These are phyloP conservation scores for Pachypsylla venusta DNA, from an alignment of 1,140 invertebrate genomes.

Conservation along the genomic window DNA sequence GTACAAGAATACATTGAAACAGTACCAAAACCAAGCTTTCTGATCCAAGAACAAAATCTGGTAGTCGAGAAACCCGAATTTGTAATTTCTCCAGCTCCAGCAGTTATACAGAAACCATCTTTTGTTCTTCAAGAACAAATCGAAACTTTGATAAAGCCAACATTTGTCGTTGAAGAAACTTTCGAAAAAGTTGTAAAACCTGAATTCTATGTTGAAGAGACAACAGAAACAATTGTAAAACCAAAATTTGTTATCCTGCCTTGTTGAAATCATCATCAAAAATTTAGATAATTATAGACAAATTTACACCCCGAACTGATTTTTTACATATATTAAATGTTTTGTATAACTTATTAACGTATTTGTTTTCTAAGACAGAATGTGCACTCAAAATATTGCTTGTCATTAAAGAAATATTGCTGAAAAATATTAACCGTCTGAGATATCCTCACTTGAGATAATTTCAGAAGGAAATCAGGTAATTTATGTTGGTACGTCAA, in stretches of 20 bases:
- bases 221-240: slow-evolving; percentile 3
- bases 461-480: too few species aligned
- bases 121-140: neutral
- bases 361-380: too few species aligned
- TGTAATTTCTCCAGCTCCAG: neutral
- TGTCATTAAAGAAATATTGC: too few species aligned
- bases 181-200: neutral
- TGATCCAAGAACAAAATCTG: slow-evolving; percentile 1
- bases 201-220: neutral
- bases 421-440: too few species aligned
- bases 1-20: neutral
- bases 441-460: too few species aligned
- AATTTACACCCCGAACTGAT: too few species aligned
- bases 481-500: too few species aligned
- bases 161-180: neutral
- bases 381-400: too few species aligned
- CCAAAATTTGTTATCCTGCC: neutral
- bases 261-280: neutral
- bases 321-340: too few species aligned
- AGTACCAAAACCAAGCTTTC: neutral
- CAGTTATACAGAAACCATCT: slow-evolving; percentile 1
- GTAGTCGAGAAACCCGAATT: slow-evolving; percentile 1
- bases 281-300: too few species aligned
- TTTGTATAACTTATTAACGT: too few species aligned
- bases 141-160: neutral